Percentiles rank a stretch among this genome's conserved stretches.
These are phyloP conservation scores for Bovichtus variegatus DNA, from an alignment of 2,797 vertebrate genomes.

Conservation along the genomic window DNA sequence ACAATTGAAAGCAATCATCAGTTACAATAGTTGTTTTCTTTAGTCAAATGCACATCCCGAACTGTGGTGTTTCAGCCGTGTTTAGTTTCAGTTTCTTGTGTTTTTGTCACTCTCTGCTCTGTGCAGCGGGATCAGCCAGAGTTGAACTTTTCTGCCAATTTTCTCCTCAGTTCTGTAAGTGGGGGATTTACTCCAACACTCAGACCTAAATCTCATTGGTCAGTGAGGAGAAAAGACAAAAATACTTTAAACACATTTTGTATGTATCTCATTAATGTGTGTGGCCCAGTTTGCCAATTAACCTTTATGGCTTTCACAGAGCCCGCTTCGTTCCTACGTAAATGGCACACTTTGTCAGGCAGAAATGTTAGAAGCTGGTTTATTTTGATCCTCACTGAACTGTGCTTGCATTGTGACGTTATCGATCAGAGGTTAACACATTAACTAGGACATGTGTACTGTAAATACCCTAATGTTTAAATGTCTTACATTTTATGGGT, in stretches of 20 bases:
- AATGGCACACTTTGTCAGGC: conserved; percentile 10
- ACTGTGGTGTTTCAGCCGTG: neutral
- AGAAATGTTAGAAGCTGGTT: conserved; percentile 17
- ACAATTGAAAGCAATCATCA: neutral
- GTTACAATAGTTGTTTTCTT: neutral
- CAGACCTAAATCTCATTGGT: neutral
- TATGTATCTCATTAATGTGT: no score
- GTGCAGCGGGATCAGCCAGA: neutral
- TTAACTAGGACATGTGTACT: conserved; percentile 3
- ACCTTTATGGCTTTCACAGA: conserved; percentile 27
- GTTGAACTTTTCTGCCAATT: conserved; percentile 16
- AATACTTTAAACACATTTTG: neutral
- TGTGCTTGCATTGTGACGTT: conserved; percentile 8
- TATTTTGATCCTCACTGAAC: neutral
- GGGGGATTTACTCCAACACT: neutral
- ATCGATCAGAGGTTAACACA: neutral
- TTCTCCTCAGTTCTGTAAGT: neutral
- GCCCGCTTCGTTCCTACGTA: conserved; percentile 13
- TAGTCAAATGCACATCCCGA: neutral
- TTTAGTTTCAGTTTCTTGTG: neutral
- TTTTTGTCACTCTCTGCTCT: neutral
- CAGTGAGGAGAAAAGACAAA: neutral
- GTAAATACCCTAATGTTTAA: conserved; percentile 20
- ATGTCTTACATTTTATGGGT: neutral
- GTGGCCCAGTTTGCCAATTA: neutral